These are phyloP conservation scores for Colinus virginianus DNA, from an alignment of 2,113 vertebrate species.

Conservation along the genomic window DNA sequence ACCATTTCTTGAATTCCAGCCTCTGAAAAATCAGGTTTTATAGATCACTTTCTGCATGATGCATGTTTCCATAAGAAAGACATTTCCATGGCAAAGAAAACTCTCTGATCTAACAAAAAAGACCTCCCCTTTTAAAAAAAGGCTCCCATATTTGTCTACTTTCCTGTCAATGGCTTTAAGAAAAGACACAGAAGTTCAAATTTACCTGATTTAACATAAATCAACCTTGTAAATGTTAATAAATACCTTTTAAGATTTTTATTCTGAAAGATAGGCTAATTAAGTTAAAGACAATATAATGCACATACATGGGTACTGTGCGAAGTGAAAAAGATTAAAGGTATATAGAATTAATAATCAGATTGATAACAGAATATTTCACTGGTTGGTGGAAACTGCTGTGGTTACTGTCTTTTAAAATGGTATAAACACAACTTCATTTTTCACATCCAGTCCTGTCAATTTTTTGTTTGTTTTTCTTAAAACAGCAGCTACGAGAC, in stretches of 20 bases:
- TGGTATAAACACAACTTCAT: background rate
- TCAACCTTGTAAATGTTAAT: background rate
- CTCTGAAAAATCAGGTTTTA: background rate
- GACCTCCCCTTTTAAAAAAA: background rate
- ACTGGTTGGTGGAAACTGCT: background rate
- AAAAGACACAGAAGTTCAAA: background rate
- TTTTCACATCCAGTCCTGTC: background rate
- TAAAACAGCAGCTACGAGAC: background rate
- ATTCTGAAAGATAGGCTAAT: background rate
- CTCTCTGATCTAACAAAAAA: background rate
- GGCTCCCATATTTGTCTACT: fast-evolving
- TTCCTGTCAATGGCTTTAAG: background rate
- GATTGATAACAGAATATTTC: background rate
- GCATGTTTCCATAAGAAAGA: background rate
- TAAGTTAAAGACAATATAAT: background rate
- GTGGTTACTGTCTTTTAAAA: background rate
- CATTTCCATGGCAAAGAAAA: background rate
- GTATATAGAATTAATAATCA: background rate
- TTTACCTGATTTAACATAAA: background rate
- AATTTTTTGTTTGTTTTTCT: background rate
- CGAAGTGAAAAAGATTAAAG: background rate
- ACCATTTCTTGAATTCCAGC: background rate
- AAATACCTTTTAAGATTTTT: background rate
- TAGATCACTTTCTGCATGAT: background rate
- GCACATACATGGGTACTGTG: background rate